Evolutionary conservation across 1,140 invertebrate species (phyloP).

Genomic region (Zaprionus vittiger): DNA sequence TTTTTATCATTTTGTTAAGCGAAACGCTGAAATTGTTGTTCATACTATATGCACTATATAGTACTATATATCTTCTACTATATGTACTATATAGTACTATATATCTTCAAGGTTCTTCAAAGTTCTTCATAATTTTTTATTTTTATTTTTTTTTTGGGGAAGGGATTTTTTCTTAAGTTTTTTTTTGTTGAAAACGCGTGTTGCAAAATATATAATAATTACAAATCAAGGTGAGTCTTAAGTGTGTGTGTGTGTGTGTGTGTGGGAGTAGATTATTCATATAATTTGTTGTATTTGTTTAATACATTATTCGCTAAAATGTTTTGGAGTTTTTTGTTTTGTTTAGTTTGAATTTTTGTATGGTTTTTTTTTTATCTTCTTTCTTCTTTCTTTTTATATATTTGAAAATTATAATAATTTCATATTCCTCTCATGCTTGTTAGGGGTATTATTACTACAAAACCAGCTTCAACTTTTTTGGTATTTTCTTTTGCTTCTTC

Average conservation of each 20-base stretch:
- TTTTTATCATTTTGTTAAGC: slow-evolving; percentile 49
- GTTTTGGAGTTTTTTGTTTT: slow-evolving; percentile 23
- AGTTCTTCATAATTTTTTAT: slow-evolving; percentile 10
- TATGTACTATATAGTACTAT: slow-evolving; percentile 25
- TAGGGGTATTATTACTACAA: slow-evolving; percentile 21
- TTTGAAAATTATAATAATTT: slow-evolving; percentile 28
- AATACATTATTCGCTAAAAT: slow-evolving; percentile 61
- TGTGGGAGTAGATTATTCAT: slow-evolving; percentile 33
- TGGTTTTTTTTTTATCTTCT: slow-evolving; percentile 11
- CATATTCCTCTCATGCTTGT: slow-evolving; percentile 20
- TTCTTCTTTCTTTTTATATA: slow-evolving; percentile 16
- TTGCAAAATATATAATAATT: slow-evolving; percentile 22
- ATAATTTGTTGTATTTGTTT: slow-evolving; percentile 45
- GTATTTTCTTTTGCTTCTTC: background rate
- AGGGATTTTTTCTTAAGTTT: slow-evolving; percentile 12
- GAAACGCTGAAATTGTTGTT: slow-evolving; percentile 71
- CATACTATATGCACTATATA: slow-evolving; percentile 32
- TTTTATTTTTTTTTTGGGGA: slow-evolving; percentile 15
- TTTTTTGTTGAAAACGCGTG: slow-evolving; percentile 11
- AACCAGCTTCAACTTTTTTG: slow-evolving; percentile 6
- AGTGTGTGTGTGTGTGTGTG: slow-evolving; percentile 30
- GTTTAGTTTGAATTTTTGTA: slow-evolving; percentile 13
- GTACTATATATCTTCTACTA: slow-evolving; percentile 28
- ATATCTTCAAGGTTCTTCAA: slow-evolving; percentile 23
- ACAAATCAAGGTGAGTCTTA: slow-evolving; percentile 50